These are phyloP conservation scores for Lycorma delicatula DNA, from an alignment of 1,140 invertebrate genomes.

Conservation along the genomic window DNA sequence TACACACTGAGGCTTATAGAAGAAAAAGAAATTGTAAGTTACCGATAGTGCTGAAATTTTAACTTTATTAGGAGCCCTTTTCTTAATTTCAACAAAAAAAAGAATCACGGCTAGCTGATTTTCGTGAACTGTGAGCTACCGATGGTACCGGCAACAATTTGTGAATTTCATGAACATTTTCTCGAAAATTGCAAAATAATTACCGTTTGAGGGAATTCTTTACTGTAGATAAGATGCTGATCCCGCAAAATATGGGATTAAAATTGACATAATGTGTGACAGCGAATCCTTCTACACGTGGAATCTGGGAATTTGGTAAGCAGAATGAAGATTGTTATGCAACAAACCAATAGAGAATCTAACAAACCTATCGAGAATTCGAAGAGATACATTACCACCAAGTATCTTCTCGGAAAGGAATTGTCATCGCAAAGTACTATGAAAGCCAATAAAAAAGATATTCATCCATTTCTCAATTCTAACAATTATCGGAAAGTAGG, in stretches of 20 bases:
- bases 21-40: no score
- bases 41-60: no score
- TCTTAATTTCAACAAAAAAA: no score
- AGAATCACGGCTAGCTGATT: no score
- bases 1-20: no score
- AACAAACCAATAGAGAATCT: neutral
- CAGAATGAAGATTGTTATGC: neutral
- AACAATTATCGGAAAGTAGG: no score
- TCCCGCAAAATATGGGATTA: constrained; percentile 35
- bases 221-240: constrained; percentile 38
- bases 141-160: constrained; percentile 19
- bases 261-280: constrained; percentile 31
- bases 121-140: no score
- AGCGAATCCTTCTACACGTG: constrained; percentile 30
- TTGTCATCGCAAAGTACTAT: neutral
- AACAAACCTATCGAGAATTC: constrained; percentile 1
- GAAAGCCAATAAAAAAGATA: constrained; percentile 3
- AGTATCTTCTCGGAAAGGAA: neutral
- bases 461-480: no score
- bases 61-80: no score
- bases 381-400: neutral
- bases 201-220: no score
- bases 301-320: neutral
- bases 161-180: constrained; percentile 15
- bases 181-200: constrained; percentile 27